These are phyloP conservation scores for crab-eating macaque (Macaca fascicularis) DNA, from an alignment of 2,113 vertebrate species.

Conservation along the genomic window T2T-MFA8v1.1 NC_088381.1:155400001-155400500, in stretches of 20 bases:
- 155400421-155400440: not conserved
- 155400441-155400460: not conserved
- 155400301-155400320: not conserved
- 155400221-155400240: not conserved
- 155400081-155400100: conserved; percentile 1
- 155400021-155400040: not conserved
- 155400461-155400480: not conserved
- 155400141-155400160: not conserved
- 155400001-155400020: not conserved
- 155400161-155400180: not conserved
- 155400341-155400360: not conserved
- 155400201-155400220: not conserved
- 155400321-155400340: not conserved
- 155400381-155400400: not conserved
- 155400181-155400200: not conserved
- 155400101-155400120: not conserved
- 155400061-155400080: not conserved
- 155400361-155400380: not conserved
- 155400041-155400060: not conserved
- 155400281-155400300: not conserved
- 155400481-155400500: not conserved
- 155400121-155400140: not conserved
- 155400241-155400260: not conserved
- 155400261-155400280: not conserved
- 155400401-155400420: not conserved